Base-by-base conservation (phyloP, 1,140 invertebrate species). In the Drosophila azteca region DNA sequence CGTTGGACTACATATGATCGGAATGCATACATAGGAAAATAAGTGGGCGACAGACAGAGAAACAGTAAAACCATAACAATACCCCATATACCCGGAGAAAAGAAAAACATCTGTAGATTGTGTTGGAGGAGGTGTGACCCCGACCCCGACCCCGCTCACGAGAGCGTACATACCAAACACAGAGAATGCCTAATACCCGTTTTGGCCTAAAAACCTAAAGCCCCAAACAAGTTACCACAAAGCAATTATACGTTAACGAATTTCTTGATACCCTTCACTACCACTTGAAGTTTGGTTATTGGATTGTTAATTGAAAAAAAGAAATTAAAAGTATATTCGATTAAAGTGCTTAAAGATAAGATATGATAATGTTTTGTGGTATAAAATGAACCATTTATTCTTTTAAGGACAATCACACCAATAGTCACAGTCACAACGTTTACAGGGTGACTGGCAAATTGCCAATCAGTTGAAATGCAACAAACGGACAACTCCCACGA, bases 121-220 rank as follows among this genome's bases (percentile, higher is more conserved):
- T 31, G 45, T 57, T 62, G 39, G 45, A 51, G 60, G 60, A 45
- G 62, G 66, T 31, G 66, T 55, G 63, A 61, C 41, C 62, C 11
- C 59, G 9, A 24, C 45, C 31, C 11, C 24, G 20, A 29, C 6
- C 1, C 6, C 22, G 22, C 53, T 24, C 39, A 26, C 13, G 49
- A 35, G 13, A 13, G 31, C 31, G 7, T 20, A 55, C 17, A 20
- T 20, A 20, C 63, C 57, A 67, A 82, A 46, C 55, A 54, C 62
- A 52, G 49, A 65, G 70, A 87, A 70, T 68, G 69, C 61, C 68
- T 53, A 82, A 76, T 87, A 85, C 82, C 77, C 75, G 82, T 71
- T 87, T 78, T 85, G 82, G 82, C 83, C 83, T 85, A 87, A 78
- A 84, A 85, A 84, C 71, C 74, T 62, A 62, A 68, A 68, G 66